A percentile compares a stretch with the other conserved stretches of the same genome.
Conservation (phyloP, 2,888 invertebrate species). For the Dolichomitus sp. region DNA sequence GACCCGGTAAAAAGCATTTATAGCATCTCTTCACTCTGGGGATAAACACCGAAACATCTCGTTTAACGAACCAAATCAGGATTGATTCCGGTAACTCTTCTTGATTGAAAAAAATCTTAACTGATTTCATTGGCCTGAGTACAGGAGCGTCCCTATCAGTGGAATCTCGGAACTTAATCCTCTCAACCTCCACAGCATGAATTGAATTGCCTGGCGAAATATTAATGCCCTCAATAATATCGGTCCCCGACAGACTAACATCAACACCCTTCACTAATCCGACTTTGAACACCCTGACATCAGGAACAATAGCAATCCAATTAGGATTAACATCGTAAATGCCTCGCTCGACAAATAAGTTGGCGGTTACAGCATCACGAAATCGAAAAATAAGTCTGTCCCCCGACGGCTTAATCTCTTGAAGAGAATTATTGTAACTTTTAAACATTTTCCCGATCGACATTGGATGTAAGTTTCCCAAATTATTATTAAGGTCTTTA, state of each 20-base stretch:
- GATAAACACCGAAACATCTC: neutral
- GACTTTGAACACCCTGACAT: no score
- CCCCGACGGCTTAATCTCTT: no score
- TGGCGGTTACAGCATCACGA: no score
- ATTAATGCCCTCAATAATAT: neutral
- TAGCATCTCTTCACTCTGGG: neutral
- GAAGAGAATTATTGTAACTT: neutral
- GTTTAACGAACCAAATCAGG: neutral
- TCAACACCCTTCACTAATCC: neutral
- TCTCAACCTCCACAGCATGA: no score
- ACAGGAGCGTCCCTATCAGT: neutral
- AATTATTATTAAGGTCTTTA: neutral
- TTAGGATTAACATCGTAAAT: neutral
- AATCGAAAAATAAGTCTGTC: no score
- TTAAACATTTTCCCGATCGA: neutral
- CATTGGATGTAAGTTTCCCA: neutral
- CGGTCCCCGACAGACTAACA: neutral
- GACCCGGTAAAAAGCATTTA: neutral
- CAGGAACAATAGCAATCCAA: neutral
- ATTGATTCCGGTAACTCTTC: neutral
- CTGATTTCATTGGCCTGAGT: neutral
- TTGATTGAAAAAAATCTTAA: neutral
- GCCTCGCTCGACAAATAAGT: no score
- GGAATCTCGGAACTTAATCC: neutral
- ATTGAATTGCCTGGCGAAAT: no score